These are phyloP conservation scores for Campoletis sonorensis DNA, from an alignment of 1,140 invertebrate genomes.

Conservation along the genomic window DNA sequence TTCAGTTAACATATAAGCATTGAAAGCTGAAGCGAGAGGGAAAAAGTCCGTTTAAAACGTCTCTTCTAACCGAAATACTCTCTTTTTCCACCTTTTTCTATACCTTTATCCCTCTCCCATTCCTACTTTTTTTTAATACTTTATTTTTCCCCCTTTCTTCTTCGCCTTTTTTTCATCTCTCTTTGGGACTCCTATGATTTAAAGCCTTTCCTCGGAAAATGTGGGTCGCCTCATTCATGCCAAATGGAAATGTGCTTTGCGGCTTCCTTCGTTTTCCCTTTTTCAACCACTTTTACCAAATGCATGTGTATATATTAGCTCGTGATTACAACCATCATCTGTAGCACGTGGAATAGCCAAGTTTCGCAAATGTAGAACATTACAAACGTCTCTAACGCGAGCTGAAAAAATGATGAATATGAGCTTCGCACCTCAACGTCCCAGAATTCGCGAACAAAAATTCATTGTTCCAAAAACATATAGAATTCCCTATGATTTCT, in stretches of 20 bases:
- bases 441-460: too few species aligned
- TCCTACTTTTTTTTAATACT: constrained; percentile 1
- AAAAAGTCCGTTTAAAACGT: constrained; percentile 29
- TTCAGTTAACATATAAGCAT: background rate
- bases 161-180: constrained; percentile 52
- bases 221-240: constrained; percentile 58
- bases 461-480: too few species aligned
- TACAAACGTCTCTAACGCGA: background rate
- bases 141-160: constrained; percentile 49
- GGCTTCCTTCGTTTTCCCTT: constrained; percentile 10
- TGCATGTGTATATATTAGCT: background rate
- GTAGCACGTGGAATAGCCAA: background rate
- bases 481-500: too few species aligned
- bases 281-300: constrained; percentile 29
- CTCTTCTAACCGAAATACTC: constrained; percentile 30
- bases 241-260: constrained; percentile 44
- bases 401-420: too few species aligned
- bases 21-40: constrained; percentile 1
- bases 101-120: constrained; percentile 31
- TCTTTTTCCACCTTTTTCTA: constrained; percentile 8
- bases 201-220: constrained; percentile 62
- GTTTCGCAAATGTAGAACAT: background rate
- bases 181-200: constrained; percentile 27
- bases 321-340: background rate
- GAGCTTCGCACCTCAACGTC: too few species aligned